Evolutionary conservation across 2,888 invertebrate genomes (phyloP), one percentile per base, ranked within the genome.

Genomic region (Eupithecia vulgata): DNA sequence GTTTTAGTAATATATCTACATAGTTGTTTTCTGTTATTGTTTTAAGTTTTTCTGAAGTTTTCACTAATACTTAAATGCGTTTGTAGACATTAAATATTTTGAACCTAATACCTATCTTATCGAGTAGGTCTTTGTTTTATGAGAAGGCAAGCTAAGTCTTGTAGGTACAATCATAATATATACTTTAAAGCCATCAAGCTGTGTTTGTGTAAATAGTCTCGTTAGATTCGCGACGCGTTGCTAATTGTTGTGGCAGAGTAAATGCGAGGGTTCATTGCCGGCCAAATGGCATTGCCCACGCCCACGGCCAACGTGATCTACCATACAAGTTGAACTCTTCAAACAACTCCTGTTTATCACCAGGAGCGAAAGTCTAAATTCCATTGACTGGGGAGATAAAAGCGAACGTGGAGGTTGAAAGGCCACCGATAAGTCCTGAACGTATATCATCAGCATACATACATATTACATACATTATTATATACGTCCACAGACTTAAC

Each of bases 241-340:
- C 90, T 93, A 93, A 93, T 93, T 91, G 91, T 91, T 93, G 91
- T 89, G 87, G 88, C 91, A 91, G 91, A 89, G 88, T 88, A 90
- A 91, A 91, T 91, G 91, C 87, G 87, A 91, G 90, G 88, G 93
- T 93, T 93, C 93, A 93, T 90, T 93, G 93, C 87, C 93, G 91
- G 91, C 77, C 91, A 88, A 85, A 82, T 85, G 87, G 83, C 88
- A 86, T 88, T 87, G 90, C 88, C 84, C 84, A 85, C 82, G 83
- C 85, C 87, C 86, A 87, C 87, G 85, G 86, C 78, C 85, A 81
- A 79, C 81, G 76, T 76, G 78, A 72, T 79, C 65, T 7, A 15
- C 70, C 64, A 17, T 62, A 61, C 13, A 25, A 69, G 59, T 57
- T n/a, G 2, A 72, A 68, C 62, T 48, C 64, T 68, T 62, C 34